Conservation (phyloP, 2,113 vertebrate species). For the Heteronetta atricapilla region DNA sequence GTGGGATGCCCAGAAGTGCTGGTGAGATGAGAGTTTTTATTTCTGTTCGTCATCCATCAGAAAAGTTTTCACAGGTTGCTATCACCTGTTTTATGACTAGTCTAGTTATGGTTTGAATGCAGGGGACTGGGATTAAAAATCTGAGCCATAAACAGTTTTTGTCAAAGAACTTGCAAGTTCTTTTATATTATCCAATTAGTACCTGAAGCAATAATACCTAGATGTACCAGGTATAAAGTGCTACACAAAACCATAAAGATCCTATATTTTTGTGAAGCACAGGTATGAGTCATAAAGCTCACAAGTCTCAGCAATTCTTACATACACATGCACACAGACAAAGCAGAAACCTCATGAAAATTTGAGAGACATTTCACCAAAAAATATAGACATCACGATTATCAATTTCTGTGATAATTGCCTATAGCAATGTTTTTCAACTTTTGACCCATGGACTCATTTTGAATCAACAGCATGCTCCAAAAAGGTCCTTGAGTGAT, state of each 20-base stretch:
- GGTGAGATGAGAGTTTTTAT: not conserved
- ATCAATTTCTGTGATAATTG: slow-evolving; percentile 13
- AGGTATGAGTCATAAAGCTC: not conserved
- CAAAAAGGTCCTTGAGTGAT: not conserved
- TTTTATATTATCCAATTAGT: not conserved
- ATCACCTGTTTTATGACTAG: not conserved
- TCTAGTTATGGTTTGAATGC: not conserved
- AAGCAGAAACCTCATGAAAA: not conserved
- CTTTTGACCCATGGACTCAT: not conserved
- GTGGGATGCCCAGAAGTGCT: not conserved
- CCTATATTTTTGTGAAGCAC: not conserved
- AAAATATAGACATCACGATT: slow-evolving; percentile 30
- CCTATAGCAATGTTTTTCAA: not conserved
- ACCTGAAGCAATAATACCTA: not conserved
- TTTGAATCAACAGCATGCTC: not conserved
- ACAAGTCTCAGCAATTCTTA: not conserved
- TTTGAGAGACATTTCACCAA: not conserved
- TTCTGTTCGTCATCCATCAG: not conserved
- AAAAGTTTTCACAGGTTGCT: not conserved
- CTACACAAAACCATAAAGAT: not conserved
- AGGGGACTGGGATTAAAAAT: not conserved
- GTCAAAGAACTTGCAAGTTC: not conserved
- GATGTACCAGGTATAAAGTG: not conserved
- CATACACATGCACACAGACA: not conserved
- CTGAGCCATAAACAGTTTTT: not conserved